Base-by-base conservation (phyloP, 2,888 invertebrate species). In the Drosophila merina region DNA sequence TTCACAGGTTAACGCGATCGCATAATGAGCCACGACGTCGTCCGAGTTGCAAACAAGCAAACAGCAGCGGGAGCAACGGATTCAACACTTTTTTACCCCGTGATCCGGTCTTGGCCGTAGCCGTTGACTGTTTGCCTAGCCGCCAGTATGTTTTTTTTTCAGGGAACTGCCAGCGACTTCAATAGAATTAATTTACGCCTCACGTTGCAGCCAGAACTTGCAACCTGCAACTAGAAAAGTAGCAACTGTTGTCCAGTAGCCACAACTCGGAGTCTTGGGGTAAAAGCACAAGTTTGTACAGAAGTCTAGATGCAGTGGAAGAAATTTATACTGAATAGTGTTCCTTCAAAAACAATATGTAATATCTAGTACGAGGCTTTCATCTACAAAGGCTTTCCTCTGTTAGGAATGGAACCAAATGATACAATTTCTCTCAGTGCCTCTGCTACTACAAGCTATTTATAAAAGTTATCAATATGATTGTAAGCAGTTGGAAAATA, bases 101-200 rank as follows among this genome's bases (percentile, higher is more conserved):
- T 57, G 58, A 57, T 59, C 28, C 50, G 56, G 45, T 72, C 62
- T 67, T n/a, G 52, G 52, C 31, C 36, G 30, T 42, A 8, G 20
- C 25, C 44, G 45, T 33, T 50, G 20, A 31, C 12, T 58, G 70
- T 70, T 70, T 70, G 47, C 62, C 55, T 71, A 72, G 81, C 79
- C 68, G 49, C 6, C 12, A 55, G 44, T 47, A 44, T 54, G 66
- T 79, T 89, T 82, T 63, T 63, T 62, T 60, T 60, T 51, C 90
- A 77, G 79, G 82, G 90, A 89, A 89, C 86, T 89, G 77, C 72
- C 80, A 82, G 85, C 83, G 74, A 80, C 74, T 81, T 86, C 83
- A 88, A 90, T 88, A 86, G 85, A 90, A 90, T 90, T 89, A 89
- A 90, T 90, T 90, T 88, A 89, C 90, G 89, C 90, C 90, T 89